phyloP scores from a whole-genome alignment of 2,888 invertebrate species.

The Arge pagana region DNA sequence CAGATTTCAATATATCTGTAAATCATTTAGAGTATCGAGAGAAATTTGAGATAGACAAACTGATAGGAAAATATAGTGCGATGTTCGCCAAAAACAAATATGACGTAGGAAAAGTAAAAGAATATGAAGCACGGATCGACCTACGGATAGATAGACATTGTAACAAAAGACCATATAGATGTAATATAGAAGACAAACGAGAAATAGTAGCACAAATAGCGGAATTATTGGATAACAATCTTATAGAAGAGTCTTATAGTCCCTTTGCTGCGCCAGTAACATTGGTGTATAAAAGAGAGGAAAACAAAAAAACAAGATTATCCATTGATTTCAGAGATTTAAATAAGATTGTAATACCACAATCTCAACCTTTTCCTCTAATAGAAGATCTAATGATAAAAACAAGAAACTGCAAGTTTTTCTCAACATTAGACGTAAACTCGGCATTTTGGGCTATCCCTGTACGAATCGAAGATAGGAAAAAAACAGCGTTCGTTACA shows the following conservation, averaged over 20 bases:
- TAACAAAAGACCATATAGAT: constrained; percentile 21
- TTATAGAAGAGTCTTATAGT: constrained; percentile 26
- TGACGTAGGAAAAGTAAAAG: constrained; percentile 20
- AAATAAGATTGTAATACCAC: neutral
- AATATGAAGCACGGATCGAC: neutral
- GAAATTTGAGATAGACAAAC: neutral
- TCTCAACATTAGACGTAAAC: constrained; percentile 10
- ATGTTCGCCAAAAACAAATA: constrained; percentile 32
- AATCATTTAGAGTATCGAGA: constrained; percentile 1
- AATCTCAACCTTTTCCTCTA: neutral
- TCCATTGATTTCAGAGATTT: neutral
- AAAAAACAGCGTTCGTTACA: constrained; percentile 43
- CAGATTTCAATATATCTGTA: constrained; percentile 10
- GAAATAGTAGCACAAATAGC: constrained; percentile 23
- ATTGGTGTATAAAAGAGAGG: neutral
- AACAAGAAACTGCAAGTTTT: neutral
- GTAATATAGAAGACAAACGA: constrained; percentile 17
- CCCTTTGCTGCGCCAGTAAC: constrained; percentile 23
- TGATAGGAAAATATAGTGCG: constrained; percentile 25
- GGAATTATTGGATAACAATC: constrained; percentile 10
- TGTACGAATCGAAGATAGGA: constrained; percentile 17
- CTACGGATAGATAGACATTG: constrained; percentile 19
- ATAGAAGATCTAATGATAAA: neutral
- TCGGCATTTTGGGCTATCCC: constrained; percentile 25
- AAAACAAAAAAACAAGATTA: neutral